phyloP scores from a whole-genome alignment of 2,888 invertebrate species.

The Agriopis marginaria region DNA sequence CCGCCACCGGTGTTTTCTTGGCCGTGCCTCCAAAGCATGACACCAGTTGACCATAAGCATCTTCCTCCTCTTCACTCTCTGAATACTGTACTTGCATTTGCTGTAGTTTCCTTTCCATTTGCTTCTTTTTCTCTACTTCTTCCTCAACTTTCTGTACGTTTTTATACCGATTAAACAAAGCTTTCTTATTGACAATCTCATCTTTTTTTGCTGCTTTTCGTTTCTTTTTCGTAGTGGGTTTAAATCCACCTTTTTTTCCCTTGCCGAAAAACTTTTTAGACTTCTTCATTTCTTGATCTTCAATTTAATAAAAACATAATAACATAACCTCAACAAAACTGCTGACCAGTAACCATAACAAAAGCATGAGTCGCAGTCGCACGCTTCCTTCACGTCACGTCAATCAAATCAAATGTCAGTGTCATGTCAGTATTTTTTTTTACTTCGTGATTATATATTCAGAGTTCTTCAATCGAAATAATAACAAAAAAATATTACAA shows the following conservation, averaged over 20 bases:
- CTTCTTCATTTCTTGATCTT: slow-evolving; percentile 60
- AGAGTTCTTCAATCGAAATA: too few species aligned
- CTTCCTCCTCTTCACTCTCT: slow-evolving; percentile 83
- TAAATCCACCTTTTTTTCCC: slow-evolving; percentile 60
- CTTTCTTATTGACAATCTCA: slow-evolving; percentile 72
- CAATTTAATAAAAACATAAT: not conserved
- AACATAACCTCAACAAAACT: slow-evolving; percentile 3
- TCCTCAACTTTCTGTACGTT: slow-evolving; percentile 81
- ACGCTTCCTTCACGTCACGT: too few species aligned
- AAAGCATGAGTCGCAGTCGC: too few species aligned
- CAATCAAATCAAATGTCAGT: not conserved
- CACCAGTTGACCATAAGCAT: slow-evolving; percentile 83
- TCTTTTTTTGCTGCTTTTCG: slow-evolving; percentile 60
- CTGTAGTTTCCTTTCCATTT: slow-evolving; percentile 69
- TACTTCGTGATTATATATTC: too few species aligned
- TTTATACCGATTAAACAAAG: slow-evolving; percentile 81
- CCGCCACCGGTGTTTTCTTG: slow-evolving; percentile 51
- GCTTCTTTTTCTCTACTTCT: slow-evolving; percentile 73
- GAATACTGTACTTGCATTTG: slow-evolving; percentile 70
- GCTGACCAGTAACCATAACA: too few species aligned
- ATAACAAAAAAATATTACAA: too few species aligned
- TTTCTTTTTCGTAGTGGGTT: slow-evolving; percentile 62
- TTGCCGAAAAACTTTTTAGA: slow-evolving; percentile 62
- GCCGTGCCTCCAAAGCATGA: slow-evolving; percentile 75
- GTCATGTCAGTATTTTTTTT: too few species aligned